Percentiles rank a stretch among this genome's conserved stretches.
Evolutionary conservation across 92 coral and sea anemone species (phyloP).

Genomic region (Actinostola sp.): DNA sequence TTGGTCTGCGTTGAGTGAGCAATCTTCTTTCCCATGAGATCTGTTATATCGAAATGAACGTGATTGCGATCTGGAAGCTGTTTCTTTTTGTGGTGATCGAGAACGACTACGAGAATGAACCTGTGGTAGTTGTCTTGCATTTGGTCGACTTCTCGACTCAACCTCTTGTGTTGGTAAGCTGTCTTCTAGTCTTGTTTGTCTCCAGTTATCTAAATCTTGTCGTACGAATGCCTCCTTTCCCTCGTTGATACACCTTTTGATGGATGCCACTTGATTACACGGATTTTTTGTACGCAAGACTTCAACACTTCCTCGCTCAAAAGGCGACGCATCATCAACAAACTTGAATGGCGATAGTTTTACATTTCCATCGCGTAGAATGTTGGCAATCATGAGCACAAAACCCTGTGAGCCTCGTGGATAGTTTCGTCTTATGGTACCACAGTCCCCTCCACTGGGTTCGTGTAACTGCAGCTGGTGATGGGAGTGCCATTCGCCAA

Average conservation of each 20-base stretch:
- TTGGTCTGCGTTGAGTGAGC: too few species aligned
- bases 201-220: not conserved
- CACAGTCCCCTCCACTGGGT: conserved; percentile 88
- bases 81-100: conserved; percentile 15
- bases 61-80: too few species aligned
- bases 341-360: conserved; percentile 69
- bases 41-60: too few species aligned
- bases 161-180: too few species aligned
- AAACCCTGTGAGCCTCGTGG: conserved; percentile 82
- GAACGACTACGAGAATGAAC: conserved; percentile 24
- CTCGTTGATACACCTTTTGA: not conserved
- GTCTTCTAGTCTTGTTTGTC: not conserved
- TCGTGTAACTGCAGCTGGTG: conserved; percentile 65
- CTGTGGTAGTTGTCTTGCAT: too few species aligned
- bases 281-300: conserved; percentile 6
- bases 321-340: conserved; percentile 21
- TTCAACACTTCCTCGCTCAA: conserved; percentile 33
- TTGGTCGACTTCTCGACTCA: not conserved
- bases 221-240: conserved; percentile 16
- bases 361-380: conserved; percentile 25
- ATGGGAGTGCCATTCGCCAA: conserved; percentile 98
- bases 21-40: too few species aligned
- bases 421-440: conserved; percentile 71
- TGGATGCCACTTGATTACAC: conserved; percentile 15
- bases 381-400: conserved; percentile 84